Percentiles rank a stretch among this genome's conserved stretches.
These are phyloP conservation scores for Pungitius pungitius DNA, from an alignment of 2,113 vertebrate genomes.

Conservation along the genomic window DNA sequence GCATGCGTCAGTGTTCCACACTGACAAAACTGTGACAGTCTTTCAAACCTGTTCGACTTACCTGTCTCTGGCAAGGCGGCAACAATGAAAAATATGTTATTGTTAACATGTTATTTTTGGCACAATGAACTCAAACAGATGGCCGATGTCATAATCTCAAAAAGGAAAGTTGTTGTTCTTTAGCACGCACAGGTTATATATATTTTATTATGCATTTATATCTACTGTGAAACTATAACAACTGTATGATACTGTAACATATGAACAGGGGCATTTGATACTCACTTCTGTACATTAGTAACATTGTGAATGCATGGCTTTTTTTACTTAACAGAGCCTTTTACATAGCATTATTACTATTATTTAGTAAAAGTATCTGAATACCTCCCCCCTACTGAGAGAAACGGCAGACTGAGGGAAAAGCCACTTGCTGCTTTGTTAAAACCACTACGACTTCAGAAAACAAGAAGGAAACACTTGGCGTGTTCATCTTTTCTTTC, in stretches of 20 bases:
- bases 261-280: too few species aligned
- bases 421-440: neutral
- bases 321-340: slow-evolving; percentile 5
- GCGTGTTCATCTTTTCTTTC: neutral
- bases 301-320: neutral
- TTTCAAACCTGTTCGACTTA: neutral
- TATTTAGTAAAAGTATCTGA: neutral
- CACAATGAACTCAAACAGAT: too few species aligned
- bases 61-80: neutral
- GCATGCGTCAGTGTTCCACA: neutral
- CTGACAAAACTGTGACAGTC: fast-evolving
- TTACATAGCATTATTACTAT: neutral
- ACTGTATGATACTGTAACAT: too few species aligned
- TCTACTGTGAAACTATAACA: too few species aligned
- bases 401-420: too few species aligned
- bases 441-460: neutral
- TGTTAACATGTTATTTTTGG: too few species aligned
- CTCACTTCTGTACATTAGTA: too few species aligned
- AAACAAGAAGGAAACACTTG: slow-evolving; percentile 6
- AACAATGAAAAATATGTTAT: too few species aligned
- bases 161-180: too few species aligned
- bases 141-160: too few species aligned
- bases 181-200: too few species aligned
- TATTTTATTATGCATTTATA: too few species aligned
- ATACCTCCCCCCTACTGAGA: neutral